Base-by-base conservation (phyloP, 53 echinoderm and acorn worm species). In the Astropecten irregularis region DNA sequence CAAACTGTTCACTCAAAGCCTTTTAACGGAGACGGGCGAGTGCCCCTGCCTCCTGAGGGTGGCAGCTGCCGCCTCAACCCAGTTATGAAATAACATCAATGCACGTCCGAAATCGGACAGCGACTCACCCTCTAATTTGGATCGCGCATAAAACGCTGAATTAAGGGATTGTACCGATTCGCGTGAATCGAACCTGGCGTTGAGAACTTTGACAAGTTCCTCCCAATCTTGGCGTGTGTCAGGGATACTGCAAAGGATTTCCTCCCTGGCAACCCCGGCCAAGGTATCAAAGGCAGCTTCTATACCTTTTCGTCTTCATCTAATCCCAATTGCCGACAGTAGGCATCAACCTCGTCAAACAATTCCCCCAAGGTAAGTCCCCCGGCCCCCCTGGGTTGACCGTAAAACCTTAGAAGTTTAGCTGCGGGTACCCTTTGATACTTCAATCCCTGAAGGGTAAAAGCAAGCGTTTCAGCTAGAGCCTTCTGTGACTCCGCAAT, bases 131-230 rank as follows among this genome's bases (percentile, higher is more conserved):
- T 66, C 66, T 40, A 40, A 40, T 23, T 66, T n/a, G n/a, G n/a
- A n/a, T n/a, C n/a, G n/a, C n/a, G n/a, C n/a, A n/a, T n/a, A n/a
- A n/a, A n/a, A n/a, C n/a, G n/a, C n/a, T n/a, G 19, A 9, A 25
- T 39, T 66, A 3, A 66, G 42, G 8, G 66, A 66, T 22, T 66
- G 66, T 16, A 66, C 66, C 21, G 66, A 66, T 40, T 66, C 66
- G 20, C 8, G 66, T 0, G 66, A 20, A 22, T 40, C 66, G 23
- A 66, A 66, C 21, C 42, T 9, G 4, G 66, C 2, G 3, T 39
- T 16, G 40, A 66, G 22, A 25, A 20, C 23, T 40, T 9, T 18
- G 0, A 40, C 16, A 2, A 66, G 21, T 18, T 66, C 40, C 1
- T 9, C 42, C n/a, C 8, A 66, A 40, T 66, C 42, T 23, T 40